Evolutionary conservation across 2,797 vertebrate genomes (phyloP), one percentile per base, ranked within the genome.

Genomic region (Anguilla obscura): DNA sequence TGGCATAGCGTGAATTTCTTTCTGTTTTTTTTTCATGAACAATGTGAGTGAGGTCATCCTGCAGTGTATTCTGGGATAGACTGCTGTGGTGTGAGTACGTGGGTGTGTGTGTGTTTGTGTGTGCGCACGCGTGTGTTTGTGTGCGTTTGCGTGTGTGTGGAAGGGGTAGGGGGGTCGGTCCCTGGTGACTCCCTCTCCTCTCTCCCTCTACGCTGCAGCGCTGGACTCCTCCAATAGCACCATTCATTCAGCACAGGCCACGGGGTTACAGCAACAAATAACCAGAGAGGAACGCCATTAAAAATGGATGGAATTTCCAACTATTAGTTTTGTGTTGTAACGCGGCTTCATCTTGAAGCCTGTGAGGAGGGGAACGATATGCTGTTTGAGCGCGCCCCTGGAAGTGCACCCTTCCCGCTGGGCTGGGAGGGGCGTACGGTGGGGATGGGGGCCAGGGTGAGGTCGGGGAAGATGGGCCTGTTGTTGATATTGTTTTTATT

Each of bases 261-360:
- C 91, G 93, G 95, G 97, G 96, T 98, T 98, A 97, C 91, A 95
- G 95, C 96, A 97, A 97, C 97, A 98, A 97, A 98, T 97, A 97
- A 96, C 95, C 96, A 96, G 94, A 84, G 93, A 95, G 94, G 92
- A 91, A 95, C 91, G 82, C 96, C 95, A 96, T 95, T 96, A 97
- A 97, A 98, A 97, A 97, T 96, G 96, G 91, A 89, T 95, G 96
- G 98, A 97, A 98, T 97, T 97, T 94, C 95, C 95, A 96, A 97
- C 95, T 94, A 95, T 97, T 97, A 93, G 95, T 97, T 98, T 96
- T 96, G 96, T 95, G 95, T 93, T 96, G 96, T 95, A 94, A 93
- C 92, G 90, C 89, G 16, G 94, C 94, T 95, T 94, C 91, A 93
- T 93, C 93, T 94, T n/a, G 92, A 94, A 94, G 94, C 93, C 94